Evolutionary conservation across 2,888 invertebrate genomes (phyloP), one percentile per base, ranked within the genome.

Genomic region (Lasioglossum zephyrum): DNA sequence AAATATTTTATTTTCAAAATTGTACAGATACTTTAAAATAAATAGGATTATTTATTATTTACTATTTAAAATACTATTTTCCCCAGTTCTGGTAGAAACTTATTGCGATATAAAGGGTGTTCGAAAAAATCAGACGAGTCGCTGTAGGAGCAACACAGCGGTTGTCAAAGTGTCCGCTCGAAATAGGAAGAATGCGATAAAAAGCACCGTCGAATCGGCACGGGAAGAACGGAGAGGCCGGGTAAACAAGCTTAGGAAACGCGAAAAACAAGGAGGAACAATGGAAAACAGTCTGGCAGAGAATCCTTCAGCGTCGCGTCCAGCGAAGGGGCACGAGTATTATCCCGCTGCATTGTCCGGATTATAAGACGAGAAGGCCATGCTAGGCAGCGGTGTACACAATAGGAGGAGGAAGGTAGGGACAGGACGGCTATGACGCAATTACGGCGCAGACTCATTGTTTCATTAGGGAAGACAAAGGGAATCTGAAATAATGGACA

Each of bases 401-500:
- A 85, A 86, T 88, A 73, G 79, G 69, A 81, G 79, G 69, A 81
- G 82, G 81, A 81, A 81, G 87, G 88, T 77, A 83, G 80, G 75
- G 81, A 81, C 69, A 75, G 89, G 84, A 73, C 74, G 89, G 81
- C 90, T 88, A 88, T 91, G 90, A 91, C 90, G 93, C 92, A 94
- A 94, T 94, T 94, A 94, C 93, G 92, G 94, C 93, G 94, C 94
- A 94, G 94, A 94, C 95, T 95, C 95, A 95, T 95, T 95, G 95
- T 95, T 95, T 95, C 94, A 95, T 95, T 95, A 95, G 93, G 88
- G 92, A 92, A 93, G 94, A 95, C 95, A 95, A 95, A 95, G 94
- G 89, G 95, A 95, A 95, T 95, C 94, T 94, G 94, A 92, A 95
- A 95, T 95, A 95, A 95, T 95, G 95, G 93, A 95, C 95, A 95